Evolutionary conservation across 2,113 vertebrate species (phyloP), one percentile per base, ranked within the genome.

Genomic region (Machaerirhynchus nigripectus): DNA sequence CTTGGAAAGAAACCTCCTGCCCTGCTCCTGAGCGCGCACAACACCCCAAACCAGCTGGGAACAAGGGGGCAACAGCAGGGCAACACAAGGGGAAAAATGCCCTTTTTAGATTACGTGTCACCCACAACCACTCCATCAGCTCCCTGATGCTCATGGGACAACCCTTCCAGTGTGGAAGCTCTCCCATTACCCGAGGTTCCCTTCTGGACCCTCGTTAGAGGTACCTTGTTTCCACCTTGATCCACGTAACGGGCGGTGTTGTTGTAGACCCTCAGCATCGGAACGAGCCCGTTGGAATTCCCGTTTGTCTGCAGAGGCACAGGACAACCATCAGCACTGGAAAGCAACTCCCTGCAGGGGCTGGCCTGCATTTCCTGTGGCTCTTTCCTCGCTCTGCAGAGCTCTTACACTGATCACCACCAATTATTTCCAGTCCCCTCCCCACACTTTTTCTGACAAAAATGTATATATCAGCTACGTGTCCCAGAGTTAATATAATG

Each of bases 211-310:
- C 37, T 0, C 0, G 0, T 2, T 0, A 1, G 9, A 2, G 47
- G 53, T 93, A 99, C 99, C 99, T 99, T 99, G 97, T 99, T 99
- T 37, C 99, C 99, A 7, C 99, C 99, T 71, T 99, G 99, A 84
- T 99, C 99, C 91, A 99, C 99, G 21, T 99, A 99, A 9, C 99
- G 99, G 21, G 99, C 99, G 1, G 99, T 99, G 97, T 99, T 99
- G 95, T 99, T 99, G 97, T 99, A 99, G 14, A 99, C 99, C 59
- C 99, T 98, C 64, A 99, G 98, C 99, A 99, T 99, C 0, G 99
- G 99, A 40, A 99, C 99, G 14, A 99, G 97, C 49, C 99, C 99
- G 10, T 99, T 99, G 71, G 99, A 99, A 57, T 97, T 98, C 4
- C 99, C 99, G 23, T 99, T 99, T 10, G 99, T 99, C 99, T 99